A percentile compares a stretch with the other conserved stretches of the same genome.
These are phyloP conservation scores for Mesoclemmys tuberculata DNA, from an alignment of 2,113 vertebrate genomes.

Conservation along the genomic window DNA sequence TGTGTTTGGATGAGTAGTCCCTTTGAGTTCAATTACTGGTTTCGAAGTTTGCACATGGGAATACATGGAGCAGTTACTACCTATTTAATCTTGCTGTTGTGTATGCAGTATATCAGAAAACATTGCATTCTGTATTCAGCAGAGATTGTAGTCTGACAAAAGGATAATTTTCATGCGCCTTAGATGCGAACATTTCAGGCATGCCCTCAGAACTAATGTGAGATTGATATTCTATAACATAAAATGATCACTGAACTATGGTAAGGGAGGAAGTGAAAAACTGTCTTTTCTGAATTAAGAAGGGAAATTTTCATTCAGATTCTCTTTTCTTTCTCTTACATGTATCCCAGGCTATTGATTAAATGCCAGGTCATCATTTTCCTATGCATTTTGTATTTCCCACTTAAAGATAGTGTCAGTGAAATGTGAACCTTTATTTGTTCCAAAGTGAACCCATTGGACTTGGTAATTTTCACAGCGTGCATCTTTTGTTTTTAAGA, in stretches of 20 bases:
- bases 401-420: not conserved
- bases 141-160: not conserved
- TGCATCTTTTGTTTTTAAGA: not conserved
- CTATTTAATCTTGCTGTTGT: not conserved
- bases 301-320: not conserved
- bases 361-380: not conserved
- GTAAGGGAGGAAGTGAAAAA: not conserved
- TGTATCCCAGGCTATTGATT: not conserved
- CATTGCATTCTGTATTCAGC: not conserved
- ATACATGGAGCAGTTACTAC: conserved; percentile 8
- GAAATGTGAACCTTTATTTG: not conserved
- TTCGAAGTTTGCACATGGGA: conserved; percentile 17
- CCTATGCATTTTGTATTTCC: not conserved
- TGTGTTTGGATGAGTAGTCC: conserved; percentile 59
- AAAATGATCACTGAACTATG: not conserved
- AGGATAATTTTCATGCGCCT: not conserved
- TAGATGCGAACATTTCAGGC: not conserved
- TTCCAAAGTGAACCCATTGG: not conserved
- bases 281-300: rapidly evolving
- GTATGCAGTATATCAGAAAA: not conserved
- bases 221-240: not conserved
- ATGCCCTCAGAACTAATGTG: not conserved
- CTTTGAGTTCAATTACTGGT: conserved; percentile 72
- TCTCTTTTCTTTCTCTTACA: not conserved
- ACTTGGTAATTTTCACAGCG: not conserved